Conservation (phyloP, 2,888 invertebrate genomes). For the Malthinus seriepunctatus region DNA sequence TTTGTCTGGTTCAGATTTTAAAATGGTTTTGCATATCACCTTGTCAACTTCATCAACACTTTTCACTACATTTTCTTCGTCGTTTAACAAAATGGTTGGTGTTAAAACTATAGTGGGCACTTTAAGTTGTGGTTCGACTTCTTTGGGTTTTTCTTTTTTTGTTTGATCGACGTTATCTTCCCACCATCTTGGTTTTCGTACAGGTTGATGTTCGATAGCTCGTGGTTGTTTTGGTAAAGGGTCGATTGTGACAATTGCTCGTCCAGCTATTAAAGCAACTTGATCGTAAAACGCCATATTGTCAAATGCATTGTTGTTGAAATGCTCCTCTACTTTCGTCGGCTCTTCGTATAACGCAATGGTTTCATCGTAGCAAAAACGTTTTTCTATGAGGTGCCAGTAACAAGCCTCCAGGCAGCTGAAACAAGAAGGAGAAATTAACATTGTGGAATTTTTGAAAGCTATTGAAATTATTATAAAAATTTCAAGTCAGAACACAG, state of each 20-base stretch:
- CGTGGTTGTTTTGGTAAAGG: constrained; percentile 45
- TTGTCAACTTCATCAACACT: constrained; percentile 10
- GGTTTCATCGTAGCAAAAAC: constrained; percentile 73
- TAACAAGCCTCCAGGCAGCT: constrained; percentile 73
- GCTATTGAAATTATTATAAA: neutral
- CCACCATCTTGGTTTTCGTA: constrained; percentile 40
- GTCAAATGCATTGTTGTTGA: constrained; percentile 50
- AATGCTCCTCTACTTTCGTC: constrained; percentile 35
- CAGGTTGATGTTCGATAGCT: constrained; percentile 26
- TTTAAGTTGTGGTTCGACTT: neutral
- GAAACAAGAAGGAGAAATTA: constrained; percentile 37
- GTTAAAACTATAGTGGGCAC: neutral
- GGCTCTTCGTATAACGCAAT: constrained; percentile 64
- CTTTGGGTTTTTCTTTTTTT: constrained; percentile 19
- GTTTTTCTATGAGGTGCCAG: constrained; percentile 75
- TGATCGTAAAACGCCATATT: constrained; percentile 55
- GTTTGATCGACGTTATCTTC: constrained; percentile 35
- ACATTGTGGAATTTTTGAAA: neutral
- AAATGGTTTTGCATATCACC: neutral
- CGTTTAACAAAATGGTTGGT: constrained; percentile 6
- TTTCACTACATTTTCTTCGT: neutral
- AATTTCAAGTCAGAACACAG: too few relatives aligned
- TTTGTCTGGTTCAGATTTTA: neutral
- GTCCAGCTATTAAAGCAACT: constrained; percentile 51
- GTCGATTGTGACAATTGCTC: constrained; percentile 53